Evolutionary conservation across 2,888 invertebrate genomes (phyloP).

Genomic region (Plebejus melissa): DNA sequence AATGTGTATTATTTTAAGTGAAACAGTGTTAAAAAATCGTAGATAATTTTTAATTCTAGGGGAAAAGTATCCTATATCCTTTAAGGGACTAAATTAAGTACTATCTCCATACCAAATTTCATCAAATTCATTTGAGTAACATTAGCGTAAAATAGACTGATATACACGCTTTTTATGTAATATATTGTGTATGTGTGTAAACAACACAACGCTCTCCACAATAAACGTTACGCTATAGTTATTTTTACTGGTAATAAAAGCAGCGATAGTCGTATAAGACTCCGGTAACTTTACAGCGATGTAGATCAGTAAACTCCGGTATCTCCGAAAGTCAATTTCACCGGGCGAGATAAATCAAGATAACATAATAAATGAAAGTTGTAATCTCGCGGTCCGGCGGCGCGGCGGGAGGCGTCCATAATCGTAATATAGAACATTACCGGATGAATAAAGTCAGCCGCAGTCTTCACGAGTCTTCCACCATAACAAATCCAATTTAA

Average conservation of each 20-base stretch:
- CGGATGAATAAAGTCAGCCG: slow-evolving; percentile 60
- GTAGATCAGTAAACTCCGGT: slow-evolving; percentile 6
- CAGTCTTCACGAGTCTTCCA: slow-evolving; percentile 62
- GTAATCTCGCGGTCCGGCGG: slow-evolving; percentile 44
- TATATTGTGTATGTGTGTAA: too few species aligned
- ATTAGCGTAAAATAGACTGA: too few species aligned
- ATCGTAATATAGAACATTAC: slow-evolving; percentile 63
- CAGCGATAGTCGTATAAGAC: not conserved
- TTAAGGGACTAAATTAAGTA: too few species aligned
- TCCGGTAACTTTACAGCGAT: not conserved
- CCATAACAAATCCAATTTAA: slow-evolving; percentile 78
- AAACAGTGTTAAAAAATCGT: too few species aligned
- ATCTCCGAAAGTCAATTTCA: slow-evolving; percentile 25
- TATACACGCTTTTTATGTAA: too few species aligned
- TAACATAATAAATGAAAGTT: slow-evolving; percentile 37
- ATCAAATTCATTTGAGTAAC: too few species aligned
- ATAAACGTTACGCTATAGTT: not conserved
- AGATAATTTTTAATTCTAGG: too few species aligned
- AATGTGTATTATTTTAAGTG: too few species aligned
- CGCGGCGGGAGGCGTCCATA: slow-evolving; percentile 45
- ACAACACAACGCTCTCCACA: too few species aligned
- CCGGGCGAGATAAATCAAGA: slow-evolving; percentile 29
- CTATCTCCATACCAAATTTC: too few species aligned
- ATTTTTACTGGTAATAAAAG: not conserved
- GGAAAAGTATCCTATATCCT: too few species aligned